A percentile compares a stretch with the other conserved stretches of the same genome.
These are phyloP conservation scores for Cynaeus angustus DNA, from an alignment of 2,888 invertebrate species.

Conservation along the genomic window DNA sequence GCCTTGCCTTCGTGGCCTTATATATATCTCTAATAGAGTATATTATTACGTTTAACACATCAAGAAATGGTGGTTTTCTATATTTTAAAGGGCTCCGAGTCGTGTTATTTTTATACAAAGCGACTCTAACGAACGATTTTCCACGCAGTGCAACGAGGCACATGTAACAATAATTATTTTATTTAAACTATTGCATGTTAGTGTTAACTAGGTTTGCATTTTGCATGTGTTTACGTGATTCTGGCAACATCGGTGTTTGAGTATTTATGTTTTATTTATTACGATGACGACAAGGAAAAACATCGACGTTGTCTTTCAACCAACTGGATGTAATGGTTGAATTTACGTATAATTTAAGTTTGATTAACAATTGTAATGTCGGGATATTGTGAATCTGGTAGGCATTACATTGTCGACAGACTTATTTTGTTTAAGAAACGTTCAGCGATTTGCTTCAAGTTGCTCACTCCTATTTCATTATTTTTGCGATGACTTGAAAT, in stretches of 20 bases:
- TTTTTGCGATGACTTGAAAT: constrained; percentile 23
- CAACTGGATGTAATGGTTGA: constrained; percentile 28
- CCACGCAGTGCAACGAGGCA: not conserved
- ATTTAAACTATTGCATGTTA: constrained; percentile 56
- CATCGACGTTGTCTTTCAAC: constrained; percentile 45
- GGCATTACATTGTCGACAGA: constrained; percentile 20
- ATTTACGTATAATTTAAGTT: constrained; percentile 30
- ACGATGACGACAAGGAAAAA: constrained; percentile 13
- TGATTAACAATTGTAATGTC: constrained; percentile 16
- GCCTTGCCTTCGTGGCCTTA: constrained; percentile 27
- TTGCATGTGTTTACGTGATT: constrained; percentile 48
- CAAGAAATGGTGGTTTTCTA: constrained; percentile 13
- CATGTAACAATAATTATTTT: constrained; percentile 30
- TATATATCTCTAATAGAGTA: constrained; percentile 43
- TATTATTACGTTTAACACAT: constrained; percentile 26
- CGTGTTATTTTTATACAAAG: constrained; percentile 9
- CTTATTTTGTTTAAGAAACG: constrained; percentile 31
- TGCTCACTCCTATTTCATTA: not conserved
- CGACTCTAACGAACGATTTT: constrained; percentile 14
- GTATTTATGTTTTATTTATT: constrained; percentile 41
- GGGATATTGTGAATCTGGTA: constrained; percentile 5
- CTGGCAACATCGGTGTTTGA: constrained; percentile 43
- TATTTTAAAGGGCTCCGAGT: not conserved
- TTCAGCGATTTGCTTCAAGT: constrained; percentile 26
- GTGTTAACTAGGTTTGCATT: constrained; percentile 55